Evolutionary conservation across 1,140 invertebrate species (phyloP), one percentile per base, ranked within the genome.

Genomic region (Panagrolaimus sp.): DNA sequence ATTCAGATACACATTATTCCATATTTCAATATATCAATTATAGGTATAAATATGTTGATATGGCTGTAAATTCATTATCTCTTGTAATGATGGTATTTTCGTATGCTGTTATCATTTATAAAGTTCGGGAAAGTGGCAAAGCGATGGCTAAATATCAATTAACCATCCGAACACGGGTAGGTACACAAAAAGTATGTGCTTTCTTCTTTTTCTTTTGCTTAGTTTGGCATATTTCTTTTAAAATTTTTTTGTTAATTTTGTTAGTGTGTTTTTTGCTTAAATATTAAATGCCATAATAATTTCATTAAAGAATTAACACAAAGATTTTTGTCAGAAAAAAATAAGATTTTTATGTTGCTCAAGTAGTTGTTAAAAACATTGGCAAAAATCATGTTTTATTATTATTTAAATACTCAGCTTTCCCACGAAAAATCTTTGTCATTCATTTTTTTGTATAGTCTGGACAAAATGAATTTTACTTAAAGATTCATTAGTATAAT

Each of bases 81-180:
- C 47, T 75, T 9, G 51, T 75, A 9, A 46, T 75, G 47, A 75
- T 75, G 74, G 66, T 75, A 9, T 57, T 75, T 25, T 75, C 70
- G 11, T 75, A 75, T 64, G 67, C 73, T 4, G 72, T 75, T 23
- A 75, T 75, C n/a, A 75, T 75, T 42, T 75, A 72, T 47, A 75
- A 75, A 72, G 74, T 76, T 7, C 62, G 74, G 9, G 74, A 75
- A 46, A 76, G 74, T 61, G 70, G 74, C 16, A 68, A 68, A 57
- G 74, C 74, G 0, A 76, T 76, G 74, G 74, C 74, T 13, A 76
- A 76, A 45, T 76, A 76, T 67, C 74, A 76, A 42, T 38, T 76
- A 5, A 76, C 74, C 4, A 75, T 76, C 20, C 31, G 74, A 14
- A 72, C 72, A n/a, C 67, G 74, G 63, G 74, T 75, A 65, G 57